These are phyloP conservation scores for Candidula unifasciata DNA, from an alignment of 2,888 invertebrate species.

Conservation along the genomic window DNA sequence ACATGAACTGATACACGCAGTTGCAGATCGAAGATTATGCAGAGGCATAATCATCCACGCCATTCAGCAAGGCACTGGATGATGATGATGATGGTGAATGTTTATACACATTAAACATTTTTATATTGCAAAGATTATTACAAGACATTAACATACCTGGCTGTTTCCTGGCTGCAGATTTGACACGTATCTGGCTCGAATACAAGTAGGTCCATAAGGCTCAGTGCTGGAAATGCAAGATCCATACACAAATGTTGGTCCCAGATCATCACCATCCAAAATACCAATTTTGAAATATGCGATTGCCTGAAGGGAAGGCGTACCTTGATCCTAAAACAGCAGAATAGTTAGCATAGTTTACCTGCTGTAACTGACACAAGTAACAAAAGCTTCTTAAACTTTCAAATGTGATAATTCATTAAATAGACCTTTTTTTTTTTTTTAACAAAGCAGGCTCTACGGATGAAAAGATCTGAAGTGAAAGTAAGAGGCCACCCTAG, in stretches of 20 bases:
- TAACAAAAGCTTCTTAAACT: too few species aligned
- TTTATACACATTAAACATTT: not conserved
- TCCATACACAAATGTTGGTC: slow-evolving; percentile 60
- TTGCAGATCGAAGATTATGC: not conserved
- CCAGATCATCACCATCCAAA: slow-evolving; percentile 64
- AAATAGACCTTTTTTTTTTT: too few species aligned
- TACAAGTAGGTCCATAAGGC: slow-evolving; percentile 51
- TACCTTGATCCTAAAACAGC: slow-evolving; percentile 22
- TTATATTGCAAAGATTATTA: not conserved
- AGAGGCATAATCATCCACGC: too few species aligned
- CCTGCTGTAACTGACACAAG: too few species aligned
- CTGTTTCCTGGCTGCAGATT: not conserved
- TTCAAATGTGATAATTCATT: too few species aligned
- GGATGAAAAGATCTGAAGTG: too few species aligned
- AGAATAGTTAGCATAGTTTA: not conserved
- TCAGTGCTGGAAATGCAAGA: slow-evolving; percentile 53
- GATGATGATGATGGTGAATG: too few species aligned
- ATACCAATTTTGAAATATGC: slow-evolving; percentile 56
- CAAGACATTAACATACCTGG: slow-evolving; percentile 10
- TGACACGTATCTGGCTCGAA: slow-evolving; percentile 56
- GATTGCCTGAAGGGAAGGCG: not conserved
- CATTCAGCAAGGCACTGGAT: too few species aligned
- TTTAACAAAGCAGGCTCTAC: too few species aligned
- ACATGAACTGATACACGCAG: too few species aligned
- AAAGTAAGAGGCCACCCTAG: too few species aligned